Percentiles rank a stretch among this genome's conserved stretches.
Evolutionary conservation across 2,113 vertebrate genomes (phyloP).

Genomic region (Protomyctophum bolini): DNA sequence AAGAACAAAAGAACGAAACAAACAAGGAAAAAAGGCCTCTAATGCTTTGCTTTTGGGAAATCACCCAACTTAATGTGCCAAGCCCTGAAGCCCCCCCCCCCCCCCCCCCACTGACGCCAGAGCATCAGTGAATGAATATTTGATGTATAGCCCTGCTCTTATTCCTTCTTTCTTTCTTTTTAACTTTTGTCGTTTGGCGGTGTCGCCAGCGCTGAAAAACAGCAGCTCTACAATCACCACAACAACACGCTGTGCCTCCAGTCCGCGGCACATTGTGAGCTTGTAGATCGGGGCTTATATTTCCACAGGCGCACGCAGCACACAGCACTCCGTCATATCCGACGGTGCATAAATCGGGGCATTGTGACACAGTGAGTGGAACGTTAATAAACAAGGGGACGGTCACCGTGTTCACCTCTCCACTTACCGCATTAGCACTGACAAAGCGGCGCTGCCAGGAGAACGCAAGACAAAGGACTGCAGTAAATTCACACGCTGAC

Average conservation of each 20-base stretch:
- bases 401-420: conserved; percentile 42
- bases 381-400: conserved; percentile 52
- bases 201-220: too few relatives aligned
- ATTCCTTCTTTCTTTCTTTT: neutral
- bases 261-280: too few relatives aligned
- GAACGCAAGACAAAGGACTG: conserved; percentile 60
- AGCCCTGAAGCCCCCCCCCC: neutral
- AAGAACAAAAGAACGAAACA: neutral
- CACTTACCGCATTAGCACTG: conserved; percentile 62
- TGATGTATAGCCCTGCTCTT: conserved; percentile 48
- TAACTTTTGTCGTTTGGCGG: neutral
- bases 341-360: too few relatives aligned
- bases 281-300: too few relatives aligned
- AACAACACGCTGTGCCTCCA: too few relatives aligned
- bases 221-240: too few relatives aligned
- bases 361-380: conserved; percentile 6
- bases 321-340: too few relatives aligned
- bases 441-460: conserved; percentile 58
- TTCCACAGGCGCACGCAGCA: too few relatives aligned
- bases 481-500: conserved; percentile 66
- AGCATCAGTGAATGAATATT: conserved; percentile 43
- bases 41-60: conserved; percentile 14
- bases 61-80: conserved; percentile 15
- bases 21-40: neutral
- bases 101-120: conserved; percentile 24